These are phyloP conservation scores for Colossoma macropomum DNA, from an alignment of 2,113 vertebrate genomes.

Conservation along the genomic window DNA sequence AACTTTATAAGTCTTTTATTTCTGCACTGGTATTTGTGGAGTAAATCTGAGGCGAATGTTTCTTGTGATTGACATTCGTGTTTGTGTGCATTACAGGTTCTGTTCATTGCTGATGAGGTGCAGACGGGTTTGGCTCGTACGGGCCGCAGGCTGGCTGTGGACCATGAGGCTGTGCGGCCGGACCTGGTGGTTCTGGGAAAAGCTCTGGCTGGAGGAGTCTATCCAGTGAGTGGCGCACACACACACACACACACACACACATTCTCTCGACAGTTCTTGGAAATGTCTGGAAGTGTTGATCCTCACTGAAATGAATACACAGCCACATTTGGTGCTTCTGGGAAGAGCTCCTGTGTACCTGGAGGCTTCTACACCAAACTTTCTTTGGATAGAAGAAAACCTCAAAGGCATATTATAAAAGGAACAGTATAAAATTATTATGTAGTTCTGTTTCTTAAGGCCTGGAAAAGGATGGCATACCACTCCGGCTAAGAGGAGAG, in stretches of 20 bases:
- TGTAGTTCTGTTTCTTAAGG: too few species aligned
- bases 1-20: too few species aligned
- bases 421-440: too few species aligned
- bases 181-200: slow-evolving; percentile 93
- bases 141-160: slow-evolving; percentile 89
- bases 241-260: slow-evolving; percentile 14
- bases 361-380: neutral
- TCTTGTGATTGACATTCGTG: neutral
- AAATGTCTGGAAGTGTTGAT: neutral
- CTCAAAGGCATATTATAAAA: too few species aligned
- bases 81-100: slow-evolving; percentile 77
- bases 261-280: neutral
- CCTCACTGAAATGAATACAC: neutral
- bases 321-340: neutral
- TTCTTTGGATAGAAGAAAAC: too few species aligned
- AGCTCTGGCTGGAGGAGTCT: slow-evolving; percentile 94
- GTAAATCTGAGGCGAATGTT: too few species aligned
- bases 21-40: too few species aligned
- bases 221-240: slow-evolving; percentile 87
- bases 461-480: too few species aligned
- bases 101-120: slow-evolving; percentile 95
- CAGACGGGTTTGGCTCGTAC: slow-evolving; percentile 94
- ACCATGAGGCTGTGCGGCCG: slow-evolving; percentile 89
- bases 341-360: neutral
- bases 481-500: too few species aligned